These are phyloP conservation scores for Siphamia tubifer DNA, from an alignment of 2,113 vertebrate species.

Conservation along the genomic window DNA sequence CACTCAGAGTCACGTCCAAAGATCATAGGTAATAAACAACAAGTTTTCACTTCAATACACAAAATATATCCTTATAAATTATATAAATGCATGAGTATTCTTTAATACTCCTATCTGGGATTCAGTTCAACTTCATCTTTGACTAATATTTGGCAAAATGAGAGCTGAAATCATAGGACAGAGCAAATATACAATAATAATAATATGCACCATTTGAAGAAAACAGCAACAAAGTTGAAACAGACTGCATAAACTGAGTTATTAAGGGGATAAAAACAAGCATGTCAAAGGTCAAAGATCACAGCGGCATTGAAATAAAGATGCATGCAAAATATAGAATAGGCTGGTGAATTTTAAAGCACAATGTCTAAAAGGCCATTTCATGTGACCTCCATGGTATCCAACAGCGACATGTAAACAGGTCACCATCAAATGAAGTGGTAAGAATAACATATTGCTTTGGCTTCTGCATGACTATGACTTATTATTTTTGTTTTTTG, in stretches of 20 bases:
- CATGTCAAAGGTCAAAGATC: conserved; percentile 38
- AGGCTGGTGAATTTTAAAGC: conserved; percentile 70
- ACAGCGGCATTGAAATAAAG: conserved; percentile 49
- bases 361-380: conserved; percentile 64
- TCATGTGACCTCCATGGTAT: conserved; percentile 79
- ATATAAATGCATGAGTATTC: conserved; percentile 78
- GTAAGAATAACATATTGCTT: conserved; percentile 50
- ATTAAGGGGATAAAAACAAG: conserved; percentile 53
- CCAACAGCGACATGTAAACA: conserved; percentile 58
- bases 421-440: conserved; percentile 49
- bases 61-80: conserved; percentile 86
- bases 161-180: conserved; percentile 52
- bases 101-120: conserved; percentile 62
- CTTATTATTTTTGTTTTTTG: neutral
- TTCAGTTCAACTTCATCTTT: conserved; percentile 61
- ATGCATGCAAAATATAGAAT: conserved; percentile 70
- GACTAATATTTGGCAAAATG: conserved; percentile 75
- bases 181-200: conserved; percentile 65
- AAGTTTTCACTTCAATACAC: conserved; percentile 80
- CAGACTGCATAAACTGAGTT: conserved; percentile 35
- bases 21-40: conserved; percentile 75
- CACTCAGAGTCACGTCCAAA: conserved; percentile 71
- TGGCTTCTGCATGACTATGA: conserved; percentile 44
- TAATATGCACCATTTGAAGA: conserved; percentile 58
- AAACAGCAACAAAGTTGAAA: conserved; percentile 50